These are phyloP conservation scores for Maniola jurtina DNA, from an alignment of 1,140 invertebrate species.

Conservation along the genomic window DNA sequence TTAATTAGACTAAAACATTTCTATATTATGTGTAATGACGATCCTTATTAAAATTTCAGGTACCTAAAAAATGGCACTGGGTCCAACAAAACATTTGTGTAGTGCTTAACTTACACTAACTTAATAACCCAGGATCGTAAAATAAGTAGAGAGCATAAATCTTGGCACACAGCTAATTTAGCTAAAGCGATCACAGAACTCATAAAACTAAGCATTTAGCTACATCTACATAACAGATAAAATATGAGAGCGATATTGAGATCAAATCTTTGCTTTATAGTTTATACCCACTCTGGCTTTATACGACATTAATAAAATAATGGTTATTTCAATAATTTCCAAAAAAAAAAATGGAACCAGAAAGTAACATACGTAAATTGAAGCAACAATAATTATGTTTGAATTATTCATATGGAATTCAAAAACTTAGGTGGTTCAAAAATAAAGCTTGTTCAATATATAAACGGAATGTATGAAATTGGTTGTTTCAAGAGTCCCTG, in stretches of 20 bases:
- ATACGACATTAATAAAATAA: not conserved
- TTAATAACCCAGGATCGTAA: not conserved
- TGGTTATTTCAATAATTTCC: not conserved
- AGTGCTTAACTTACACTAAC: not conserved
- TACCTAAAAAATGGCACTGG: constrained; percentile 15
- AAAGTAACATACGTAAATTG: not conserved
- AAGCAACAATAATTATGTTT: not conserved
- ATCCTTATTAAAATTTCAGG: constrained; percentile 12
- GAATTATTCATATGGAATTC: not conserved
- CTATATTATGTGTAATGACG: not conserved
- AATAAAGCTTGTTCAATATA: constrained; percentile 9
- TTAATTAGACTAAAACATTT: not conserved
- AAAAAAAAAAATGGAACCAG: not conserved
- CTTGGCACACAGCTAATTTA: constrained; percentile 25
- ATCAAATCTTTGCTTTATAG: constrained; percentile 14
- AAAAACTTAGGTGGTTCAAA: not conserved
- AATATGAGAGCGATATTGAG: constrained; percentile 6
- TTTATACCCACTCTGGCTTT: no score
- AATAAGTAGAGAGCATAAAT: constrained; percentile 23
- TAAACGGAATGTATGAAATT: not conserved
- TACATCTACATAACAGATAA: constrained; percentile 15
- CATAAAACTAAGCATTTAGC: constrained; percentile 16
- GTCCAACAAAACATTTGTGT: not conserved
- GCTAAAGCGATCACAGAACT: constrained; percentile 24
- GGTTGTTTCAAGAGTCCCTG: constrained; percentile 23